Evolutionary conservation across 2,797 vertebrate genomes (phyloP).

Genomic region (Rhodeus uyekii): DNA sequence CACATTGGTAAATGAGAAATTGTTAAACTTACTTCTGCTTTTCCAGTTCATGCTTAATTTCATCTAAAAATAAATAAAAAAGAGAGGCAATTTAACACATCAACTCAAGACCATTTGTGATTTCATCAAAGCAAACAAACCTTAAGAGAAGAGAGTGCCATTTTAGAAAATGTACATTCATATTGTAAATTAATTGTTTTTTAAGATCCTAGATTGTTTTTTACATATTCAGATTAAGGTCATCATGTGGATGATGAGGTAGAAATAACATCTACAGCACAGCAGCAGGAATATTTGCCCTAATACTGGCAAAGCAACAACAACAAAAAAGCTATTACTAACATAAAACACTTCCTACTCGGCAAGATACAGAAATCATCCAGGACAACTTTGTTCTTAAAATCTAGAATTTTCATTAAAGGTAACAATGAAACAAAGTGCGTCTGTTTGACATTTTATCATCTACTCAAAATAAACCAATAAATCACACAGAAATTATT

Average conservation of each 20-base stretch:
- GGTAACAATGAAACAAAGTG: background rate
- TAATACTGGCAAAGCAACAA: slow-evolving; percentile 5
- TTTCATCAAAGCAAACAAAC: slow-evolving; percentile 10
- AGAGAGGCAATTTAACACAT: slow-evolving; percentile 38
- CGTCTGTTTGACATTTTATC: no score
- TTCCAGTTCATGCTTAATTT: slow-evolving; percentile 94
- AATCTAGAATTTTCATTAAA: background rate
- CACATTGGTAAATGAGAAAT: background rate
- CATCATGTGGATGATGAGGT: background rate
- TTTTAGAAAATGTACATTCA: background rate
- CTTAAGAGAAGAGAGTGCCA: background rate
- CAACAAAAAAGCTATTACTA: background rate
- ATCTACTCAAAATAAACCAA: background rate
- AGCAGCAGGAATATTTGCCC: background rate
- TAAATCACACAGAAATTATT: background rate
- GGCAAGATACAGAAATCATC: background rate
- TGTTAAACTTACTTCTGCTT: slow-evolving; percentile 89
- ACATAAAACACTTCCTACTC: background rate
- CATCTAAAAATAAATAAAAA: slow-evolving; percentile 79
- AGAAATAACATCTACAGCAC: slow-evolving; percentile 10
- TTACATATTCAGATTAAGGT: background rate
- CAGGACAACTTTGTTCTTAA: background rate
- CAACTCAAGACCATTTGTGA: background rate
- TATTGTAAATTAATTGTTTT: no score
- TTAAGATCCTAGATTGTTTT: background rate